phyloP scores from a whole-genome alignment of 2,113 vertebrate species.

The Myotis lucifugus region DNA sequence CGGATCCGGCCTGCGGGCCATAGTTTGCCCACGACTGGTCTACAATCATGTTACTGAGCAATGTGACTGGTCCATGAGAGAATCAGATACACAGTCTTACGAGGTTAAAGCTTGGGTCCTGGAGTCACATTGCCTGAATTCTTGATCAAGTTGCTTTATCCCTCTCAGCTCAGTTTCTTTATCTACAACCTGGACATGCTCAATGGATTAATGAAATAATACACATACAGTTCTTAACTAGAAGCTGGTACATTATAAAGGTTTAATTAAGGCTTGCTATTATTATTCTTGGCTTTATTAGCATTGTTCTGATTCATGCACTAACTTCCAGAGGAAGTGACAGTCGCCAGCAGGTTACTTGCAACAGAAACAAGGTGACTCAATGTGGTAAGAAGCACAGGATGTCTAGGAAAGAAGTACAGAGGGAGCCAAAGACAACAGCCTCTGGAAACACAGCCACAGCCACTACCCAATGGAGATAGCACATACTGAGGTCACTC shows the following conservation, averaged over 20 bases:
- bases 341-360: slow-evolving; percentile 15
- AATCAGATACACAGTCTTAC: background rate
- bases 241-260: background rate
- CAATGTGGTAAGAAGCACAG: slow-evolving; percentile 7
- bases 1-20: no score
- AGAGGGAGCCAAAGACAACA: slow-evolving; percentile 59
- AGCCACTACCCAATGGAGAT: background rate
- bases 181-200: background rate
- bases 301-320: slow-evolving; percentile 49
- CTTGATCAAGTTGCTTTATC: slow-evolving; percentile 28
- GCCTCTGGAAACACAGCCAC: slow-evolving; percentile 11
- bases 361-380: slow-evolving; percentile 56
- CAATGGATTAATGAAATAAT: background rate
- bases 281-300: slow-evolving; percentile 52
- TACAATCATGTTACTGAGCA: background rate
- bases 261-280: slow-evolving; percentile 16
- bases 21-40: no score
- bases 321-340: slow-evolving; percentile 40
- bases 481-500: background rate
- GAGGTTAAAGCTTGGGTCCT: background rate
- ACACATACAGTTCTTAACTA: background rate
- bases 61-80: background rate
- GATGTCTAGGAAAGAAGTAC: slow-evolving; percentile 46
- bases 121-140: background rate
- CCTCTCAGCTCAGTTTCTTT: background rate